Percentiles rank a stretch among this genome's conserved stretches.
These are phyloP conservation scores for Xenopus tropicalis DNA, from an alignment of 2,113 vertebrate species.

Conservation along the genomic window UCB_Xtro_10.0 CM004444.2:104409001-104409500, in stretches of 20 bases:
- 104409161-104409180: neutral
- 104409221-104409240: neutral
- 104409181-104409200: neutral
- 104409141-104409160: neutral
- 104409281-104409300: neutral
- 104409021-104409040: neutral
- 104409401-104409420: neutral
- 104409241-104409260: neutral
- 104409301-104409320: neutral
- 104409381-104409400: neutral
- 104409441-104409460: neutral
- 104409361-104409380: constrained; percentile 3
- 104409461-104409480: constrained; percentile 1
- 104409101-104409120: neutral
- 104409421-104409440: constrained; percentile 9
- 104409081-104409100: neutral
- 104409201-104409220: neutral
- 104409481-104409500: constrained; percentile 1
- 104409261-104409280: neutral
- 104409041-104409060: neutral
- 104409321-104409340: neutral
- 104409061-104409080: constrained; percentile 1
- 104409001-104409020: too few species aligned
- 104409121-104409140: constrained; percentile 1
- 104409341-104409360: neutral